These are phyloP conservation scores for Sarcophaga carnaria DNA, from an alignment of 2,888 invertebrate species.

Conservation along the genomic window DNA sequence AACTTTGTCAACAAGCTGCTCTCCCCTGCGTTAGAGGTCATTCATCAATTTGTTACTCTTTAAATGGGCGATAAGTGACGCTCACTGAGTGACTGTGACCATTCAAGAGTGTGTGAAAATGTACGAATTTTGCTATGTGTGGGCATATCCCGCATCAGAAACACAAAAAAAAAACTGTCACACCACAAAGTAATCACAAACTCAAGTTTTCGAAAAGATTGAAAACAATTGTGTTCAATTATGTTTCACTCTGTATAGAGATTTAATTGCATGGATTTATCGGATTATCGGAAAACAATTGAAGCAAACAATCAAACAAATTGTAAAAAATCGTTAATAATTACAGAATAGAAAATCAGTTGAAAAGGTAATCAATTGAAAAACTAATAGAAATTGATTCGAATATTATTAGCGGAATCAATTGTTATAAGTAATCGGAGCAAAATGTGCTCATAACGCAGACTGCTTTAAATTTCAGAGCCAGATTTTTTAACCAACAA, in stretches of 20 bases:
- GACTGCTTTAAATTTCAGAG: too few relatives aligned
- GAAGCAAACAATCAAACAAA: too few relatives aligned
- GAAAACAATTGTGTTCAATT: background rate
- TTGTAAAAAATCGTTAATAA: too few relatives aligned
- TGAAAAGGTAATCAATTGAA: too few relatives aligned
- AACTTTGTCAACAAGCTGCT: constrained; percentile 38
- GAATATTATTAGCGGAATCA: too few relatives aligned
- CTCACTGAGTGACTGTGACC: background rate
- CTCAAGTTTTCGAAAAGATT: background rate
- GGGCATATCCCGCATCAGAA: constrained; percentile 58
- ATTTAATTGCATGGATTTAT: background rate
- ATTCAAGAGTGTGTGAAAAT: constrained; percentile 10
- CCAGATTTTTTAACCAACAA: too few relatives aligned
- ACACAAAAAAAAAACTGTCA: constrained; percentile 29
- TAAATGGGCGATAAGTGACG: constrained; percentile 1
- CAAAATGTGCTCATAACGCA: too few relatives aligned
- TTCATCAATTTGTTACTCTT: constrained; percentile 68
- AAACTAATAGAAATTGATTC: too few relatives aligned
- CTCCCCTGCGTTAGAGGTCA: constrained; percentile 63
- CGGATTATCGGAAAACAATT: too few relatives aligned
- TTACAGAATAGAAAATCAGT: too few relatives aligned
- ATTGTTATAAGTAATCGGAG: too few relatives aligned
- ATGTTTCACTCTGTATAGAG: background rate
- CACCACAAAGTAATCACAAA: constrained; percentile 26
- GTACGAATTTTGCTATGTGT: constrained; percentile 34